phyloP scores from a whole-genome alignment of 2,888 invertebrate genomes.

The Pteria penguin region DNA sequence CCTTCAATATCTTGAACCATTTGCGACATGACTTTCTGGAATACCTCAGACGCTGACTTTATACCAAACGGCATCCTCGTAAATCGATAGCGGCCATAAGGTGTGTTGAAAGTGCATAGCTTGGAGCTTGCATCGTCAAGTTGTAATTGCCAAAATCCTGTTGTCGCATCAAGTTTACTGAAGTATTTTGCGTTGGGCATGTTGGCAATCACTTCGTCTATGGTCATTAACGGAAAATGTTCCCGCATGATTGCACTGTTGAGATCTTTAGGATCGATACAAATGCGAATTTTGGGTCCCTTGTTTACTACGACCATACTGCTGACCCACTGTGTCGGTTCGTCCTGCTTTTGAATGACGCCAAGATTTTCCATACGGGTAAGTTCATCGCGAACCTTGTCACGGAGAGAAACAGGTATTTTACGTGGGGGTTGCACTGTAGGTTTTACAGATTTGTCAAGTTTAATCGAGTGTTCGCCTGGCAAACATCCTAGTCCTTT shows the following conservation, averaged over 20 bases:
- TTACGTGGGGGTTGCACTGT: constrained; percentile 49
- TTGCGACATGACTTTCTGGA: constrained; percentile 12
- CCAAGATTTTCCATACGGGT: constrained; percentile 36
- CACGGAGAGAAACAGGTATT: constrained; percentile 43
- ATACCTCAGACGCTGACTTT: constrained; percentile 11
- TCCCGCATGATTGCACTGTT: constrained; percentile 45
- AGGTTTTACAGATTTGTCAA: constrained; percentile 38
- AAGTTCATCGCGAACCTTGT: constrained; percentile 47
- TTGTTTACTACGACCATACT: constrained; percentile 50
- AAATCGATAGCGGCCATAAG: constrained; percentile 18
- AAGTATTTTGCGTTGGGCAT: constrained; percentile 32
- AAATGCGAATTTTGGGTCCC: constrained; percentile 28
- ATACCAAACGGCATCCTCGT: constrained; percentile 24
- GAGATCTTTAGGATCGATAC: constrained; percentile 55
- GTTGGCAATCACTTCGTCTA: constrained; percentile 38
- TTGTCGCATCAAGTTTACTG: constrained; percentile 34
- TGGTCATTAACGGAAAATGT: constrained; percentile 34
- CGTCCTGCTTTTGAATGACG: constrained; percentile 42
- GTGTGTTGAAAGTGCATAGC: constrained; percentile 26
- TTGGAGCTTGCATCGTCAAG: constrained; percentile 2
- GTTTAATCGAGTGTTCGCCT: constrained; percentile 26
- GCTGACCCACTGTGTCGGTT: constrained; percentile 56
- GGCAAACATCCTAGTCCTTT: constrained; percentile 44
- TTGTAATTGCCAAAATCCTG: constrained; percentile 42
- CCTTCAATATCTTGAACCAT: constrained; percentile 14